Conservation (phyloP, 2,797 vertebrate species). For the Hafferia zeledoni region DNA sequence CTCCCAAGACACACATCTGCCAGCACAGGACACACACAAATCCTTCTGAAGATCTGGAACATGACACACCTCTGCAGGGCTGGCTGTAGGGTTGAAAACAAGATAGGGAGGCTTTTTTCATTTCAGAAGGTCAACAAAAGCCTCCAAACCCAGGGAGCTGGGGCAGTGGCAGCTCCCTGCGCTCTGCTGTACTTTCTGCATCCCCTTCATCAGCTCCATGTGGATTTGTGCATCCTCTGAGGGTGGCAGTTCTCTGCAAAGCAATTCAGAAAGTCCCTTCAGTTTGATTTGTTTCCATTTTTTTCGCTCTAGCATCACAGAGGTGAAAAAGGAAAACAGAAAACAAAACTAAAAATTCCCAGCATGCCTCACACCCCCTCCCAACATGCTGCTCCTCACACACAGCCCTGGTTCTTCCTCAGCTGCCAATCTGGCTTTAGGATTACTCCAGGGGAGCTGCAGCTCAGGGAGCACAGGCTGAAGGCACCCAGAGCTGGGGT, state of each 20-base stretch:
- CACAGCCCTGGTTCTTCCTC: background rate
- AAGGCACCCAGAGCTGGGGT: fast-evolving
- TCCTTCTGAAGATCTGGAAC: background rate
- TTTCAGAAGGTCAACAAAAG: background rate
- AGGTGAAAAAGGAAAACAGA: background rate
- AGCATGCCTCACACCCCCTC: background rate
- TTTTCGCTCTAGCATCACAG: background rate
- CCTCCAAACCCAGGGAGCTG: fast-evolving
- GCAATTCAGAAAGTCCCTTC: background rate
- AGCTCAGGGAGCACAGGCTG: fast-evolving
- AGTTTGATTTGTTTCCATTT: fast-evolving
- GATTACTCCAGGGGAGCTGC: too few species aligned
- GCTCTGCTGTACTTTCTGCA: fast-evolving
- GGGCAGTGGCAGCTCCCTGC: fast-evolving
- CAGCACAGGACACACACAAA: background rate
- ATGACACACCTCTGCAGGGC: background rate
- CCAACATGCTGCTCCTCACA: background rate
- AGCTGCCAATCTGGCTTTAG: background rate
- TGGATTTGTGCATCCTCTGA: background rate
- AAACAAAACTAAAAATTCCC: background rate
- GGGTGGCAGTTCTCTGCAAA: fast-evolving
- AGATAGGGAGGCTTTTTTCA: background rate
- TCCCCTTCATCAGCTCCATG: fast-evolving
- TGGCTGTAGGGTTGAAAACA: background rate
- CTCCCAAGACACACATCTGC: fast-evolving